Percentiles rank a stretch among this genome's conserved stretches.
phyloP scores from a whole-genome alignment of 1,140 invertebrate genomes.

The Drosophila setifemur region DNA sequence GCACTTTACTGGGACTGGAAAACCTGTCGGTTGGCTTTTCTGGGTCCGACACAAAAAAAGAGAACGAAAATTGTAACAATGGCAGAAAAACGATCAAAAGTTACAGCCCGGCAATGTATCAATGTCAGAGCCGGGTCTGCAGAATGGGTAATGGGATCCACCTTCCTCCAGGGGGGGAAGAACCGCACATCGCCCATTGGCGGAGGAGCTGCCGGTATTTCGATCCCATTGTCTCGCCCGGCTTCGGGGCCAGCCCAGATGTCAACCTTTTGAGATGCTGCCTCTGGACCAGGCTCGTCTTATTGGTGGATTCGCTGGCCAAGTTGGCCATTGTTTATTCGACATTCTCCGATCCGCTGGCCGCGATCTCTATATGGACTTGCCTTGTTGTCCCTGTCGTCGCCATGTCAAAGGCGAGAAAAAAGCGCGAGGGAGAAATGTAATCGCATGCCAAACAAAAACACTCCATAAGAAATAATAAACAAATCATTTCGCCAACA shows the following conservation, averaged over 20 bases:
- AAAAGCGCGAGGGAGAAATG: constrained; percentile 37
- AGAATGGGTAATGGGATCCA: constrained; percentile 37
- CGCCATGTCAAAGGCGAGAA: constrained; percentile 26
- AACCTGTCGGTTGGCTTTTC: constrained; percentile 35
- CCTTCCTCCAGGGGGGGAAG: constrained; percentile 14
- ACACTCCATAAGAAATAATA: constrained; percentile 76
- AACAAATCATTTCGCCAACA: constrained; percentile 65
- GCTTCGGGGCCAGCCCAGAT: constrained; percentile 46
- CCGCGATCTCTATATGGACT: constrained; percentile 51
- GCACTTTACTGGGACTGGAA: constrained; percentile 25
- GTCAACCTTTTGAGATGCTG: constrained; percentile 53
- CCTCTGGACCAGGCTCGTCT: constrained; percentile 35
- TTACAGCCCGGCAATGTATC: constrained; percentile 69
- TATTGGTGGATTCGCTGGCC: constrained; percentile 49
- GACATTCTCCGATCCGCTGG: constrained; percentile 7
- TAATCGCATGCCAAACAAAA: constrained; percentile 69
- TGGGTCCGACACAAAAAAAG: constrained; percentile 11
- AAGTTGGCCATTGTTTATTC: constrained; percentile 54
- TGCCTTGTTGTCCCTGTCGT: constrained; percentile 36
- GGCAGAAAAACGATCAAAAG: constrained; percentile 69
- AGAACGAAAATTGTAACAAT: constrained; percentile 54
- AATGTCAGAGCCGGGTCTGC: constrained; percentile 52
- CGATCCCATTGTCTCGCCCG: constrained; percentile 34
- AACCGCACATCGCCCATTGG: constrained; percentile 52
- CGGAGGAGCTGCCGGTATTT: constrained; percentile 25